Evolutionary conservation across 2,888 invertebrate species (phyloP).

Genomic region (Microctonus brassicae): DNA sequence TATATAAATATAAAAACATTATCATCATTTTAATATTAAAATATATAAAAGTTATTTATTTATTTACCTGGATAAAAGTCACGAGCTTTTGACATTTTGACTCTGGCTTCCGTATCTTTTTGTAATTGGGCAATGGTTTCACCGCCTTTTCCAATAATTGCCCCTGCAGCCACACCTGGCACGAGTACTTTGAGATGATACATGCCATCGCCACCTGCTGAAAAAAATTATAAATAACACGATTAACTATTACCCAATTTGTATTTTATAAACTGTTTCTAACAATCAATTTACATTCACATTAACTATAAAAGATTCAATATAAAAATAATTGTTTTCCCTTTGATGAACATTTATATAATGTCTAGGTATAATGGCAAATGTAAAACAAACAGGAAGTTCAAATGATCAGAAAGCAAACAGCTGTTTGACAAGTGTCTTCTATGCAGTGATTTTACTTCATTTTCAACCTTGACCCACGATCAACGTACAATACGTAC

Average conservation of each 20-base stretch:
- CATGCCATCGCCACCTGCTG: slow-evolving; percentile 85
- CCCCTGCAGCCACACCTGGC: slow-evolving; percentile 96
- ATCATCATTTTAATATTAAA: no score
- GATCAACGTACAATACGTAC: slow-evolving; percentile 56
- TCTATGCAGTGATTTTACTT: slow-evolving; percentile 40
- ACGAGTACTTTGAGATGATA: slow-evolving; percentile 98
- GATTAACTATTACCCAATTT: background rate
- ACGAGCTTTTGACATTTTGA: slow-evolving; percentile 99
- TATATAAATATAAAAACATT: no score
- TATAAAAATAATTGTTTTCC: background rate
- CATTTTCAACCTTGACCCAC: slow-evolving; percentile 67
- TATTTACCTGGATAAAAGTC: slow-evolving; percentile 96
- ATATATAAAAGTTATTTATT: background rate
- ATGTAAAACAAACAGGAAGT: background rate
- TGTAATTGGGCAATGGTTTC: slow-evolving; percentile 98
- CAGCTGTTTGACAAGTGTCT: slow-evolving; percentile 67
- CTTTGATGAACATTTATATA: background rate
- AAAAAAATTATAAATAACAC: slow-evolving; percentile 30
- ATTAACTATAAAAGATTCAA: background rate
- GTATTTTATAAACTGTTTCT: background rate
- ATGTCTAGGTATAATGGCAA: background rate
- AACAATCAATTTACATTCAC: background rate
- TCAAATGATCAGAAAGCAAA: slow-evolving; percentile 49
- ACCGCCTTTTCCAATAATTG: slow-evolving; percentile 99
- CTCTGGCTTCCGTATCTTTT: slow-evolving; percentile 96